Evolutionary conservation across 64 coral and sea anemone species (phyloP).

Genomic region (Platygyra sinensis): DNA sequence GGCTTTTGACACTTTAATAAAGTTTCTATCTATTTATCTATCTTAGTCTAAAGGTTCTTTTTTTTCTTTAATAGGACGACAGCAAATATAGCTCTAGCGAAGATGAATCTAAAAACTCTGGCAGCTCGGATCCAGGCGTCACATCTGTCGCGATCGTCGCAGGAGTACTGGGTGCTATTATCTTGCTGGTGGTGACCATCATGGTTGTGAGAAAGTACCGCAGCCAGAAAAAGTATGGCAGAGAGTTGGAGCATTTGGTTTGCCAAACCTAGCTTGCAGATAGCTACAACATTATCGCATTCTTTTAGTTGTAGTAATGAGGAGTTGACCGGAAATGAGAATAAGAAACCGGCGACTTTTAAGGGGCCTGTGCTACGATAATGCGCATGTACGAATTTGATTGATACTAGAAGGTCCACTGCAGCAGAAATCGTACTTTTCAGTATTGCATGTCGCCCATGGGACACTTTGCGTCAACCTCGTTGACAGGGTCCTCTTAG

Average conservation of each 20-base stretch:
- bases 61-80: background rate
- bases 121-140: background rate
- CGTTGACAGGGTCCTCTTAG: too few relatives aligned
- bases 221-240: background rate
- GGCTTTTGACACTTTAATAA: too few relatives aligned
- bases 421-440: too few relatives aligned
- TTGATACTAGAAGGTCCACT: too few relatives aligned
- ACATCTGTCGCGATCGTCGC: background rate
- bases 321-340: too few relatives aligned
- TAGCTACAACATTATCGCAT: too few relatives aligned
- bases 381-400: too few relatives aligned
- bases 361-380: too few relatives aligned
- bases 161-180: background rate
- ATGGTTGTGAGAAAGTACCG: background rate
- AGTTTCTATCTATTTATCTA: too few relatives aligned
- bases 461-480: too few relatives aligned
- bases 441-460: too few relatives aligned
- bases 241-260: background rate
- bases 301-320: background rate
- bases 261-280: background rate
- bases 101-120: background rate
- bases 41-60: background rate
- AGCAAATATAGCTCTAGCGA: background rate
- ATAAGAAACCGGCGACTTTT: too few relatives aligned
- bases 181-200: background rate